Evolutionary conservation across 2,888 invertebrate species (phyloP).

Genomic region (Drosophila pegasa): DNA sequence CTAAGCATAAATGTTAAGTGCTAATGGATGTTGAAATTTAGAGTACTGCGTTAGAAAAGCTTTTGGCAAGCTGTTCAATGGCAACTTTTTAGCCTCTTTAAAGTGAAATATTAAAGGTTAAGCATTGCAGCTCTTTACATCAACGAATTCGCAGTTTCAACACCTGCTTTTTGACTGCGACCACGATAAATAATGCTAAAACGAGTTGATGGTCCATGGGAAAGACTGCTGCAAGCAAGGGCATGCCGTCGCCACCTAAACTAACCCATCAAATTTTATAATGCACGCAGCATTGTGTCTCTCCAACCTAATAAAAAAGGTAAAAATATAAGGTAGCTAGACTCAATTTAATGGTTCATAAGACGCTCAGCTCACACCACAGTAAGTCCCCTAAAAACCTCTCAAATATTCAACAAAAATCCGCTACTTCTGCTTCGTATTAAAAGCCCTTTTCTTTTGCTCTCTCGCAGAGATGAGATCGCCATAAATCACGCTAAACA

Average conservation of each 20-base stretch:
- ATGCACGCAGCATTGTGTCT: conserved; percentile 1
- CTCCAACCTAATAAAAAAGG: background rate
- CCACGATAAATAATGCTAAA: background rate
- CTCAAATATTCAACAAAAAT: conserved; percentile 44
- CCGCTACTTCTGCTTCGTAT: conserved; percentile 33
- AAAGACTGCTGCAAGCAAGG: background rate
- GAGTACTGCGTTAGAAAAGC: background rate
- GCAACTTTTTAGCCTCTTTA: no score
- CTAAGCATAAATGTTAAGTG: conserved; percentile 1
- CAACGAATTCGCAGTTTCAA: background rate
- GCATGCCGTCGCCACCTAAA: background rate
- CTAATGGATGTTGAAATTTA: background rate
- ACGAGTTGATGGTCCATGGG: conserved; percentile 1
- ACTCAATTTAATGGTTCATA: conserved; percentile 10
- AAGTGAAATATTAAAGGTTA: background rate
- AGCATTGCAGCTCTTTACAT: background rate
- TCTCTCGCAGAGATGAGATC: conserved; percentile 10
- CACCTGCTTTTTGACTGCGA: background rate
- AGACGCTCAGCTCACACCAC: background rate
- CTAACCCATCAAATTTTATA: background rate
- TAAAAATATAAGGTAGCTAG: conserved; percentile 5
- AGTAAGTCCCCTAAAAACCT: conserved; percentile 9
- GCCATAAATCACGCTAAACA: conserved; percentile 70
- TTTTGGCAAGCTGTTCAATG: no score
- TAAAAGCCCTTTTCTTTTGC: conserved; percentile 44